Percentiles rank a stretch among this genome's conserved stretches.
These are phyloP conservation scores for Distichodus sexfasciatus DNA, from an alignment of 2,797 vertebrate species.

Conservation along the genomic window DNA sequence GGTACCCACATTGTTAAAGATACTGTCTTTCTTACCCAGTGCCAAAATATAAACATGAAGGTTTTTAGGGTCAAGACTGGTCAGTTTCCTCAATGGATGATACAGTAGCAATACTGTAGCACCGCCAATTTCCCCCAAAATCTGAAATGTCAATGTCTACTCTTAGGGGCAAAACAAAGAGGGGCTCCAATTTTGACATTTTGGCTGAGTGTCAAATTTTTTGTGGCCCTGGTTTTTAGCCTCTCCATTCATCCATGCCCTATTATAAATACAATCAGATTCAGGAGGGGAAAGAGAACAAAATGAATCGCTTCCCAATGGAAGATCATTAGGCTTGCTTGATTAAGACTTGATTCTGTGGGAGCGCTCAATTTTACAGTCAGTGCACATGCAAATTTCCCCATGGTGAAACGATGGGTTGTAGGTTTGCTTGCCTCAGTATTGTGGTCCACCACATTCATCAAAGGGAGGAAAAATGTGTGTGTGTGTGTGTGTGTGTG, in stretches of 20 bases:
- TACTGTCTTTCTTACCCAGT: neutral
- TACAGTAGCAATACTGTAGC: neutral
- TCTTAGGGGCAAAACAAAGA: neutral
- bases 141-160: neutral
- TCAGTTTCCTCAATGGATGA: no score
- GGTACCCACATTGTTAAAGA: no score
- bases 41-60: no score
- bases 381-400: conserved; percentile 67
- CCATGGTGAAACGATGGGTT: conserved; percentile 40
- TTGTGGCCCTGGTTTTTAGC: neutral
- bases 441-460: conserved; percentile 40
- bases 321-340: conserved; percentile 65
- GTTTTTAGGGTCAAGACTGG: no score
- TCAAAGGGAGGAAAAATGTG: conserved; percentile 26
- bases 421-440: conserved; percentile 34
- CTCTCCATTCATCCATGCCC: conserved; percentile 12
- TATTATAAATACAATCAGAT: conserved; percentile 36
- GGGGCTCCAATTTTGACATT: neutral
- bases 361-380: conserved; percentile 69
- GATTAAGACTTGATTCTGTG: conserved; percentile 66
- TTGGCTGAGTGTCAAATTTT: conserved; percentile 13
- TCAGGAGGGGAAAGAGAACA: conserved; percentile 26
- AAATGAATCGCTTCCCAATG: conserved; percentile 49
- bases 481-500: neutral
- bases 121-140: neutral